A percentile compares a stretch with the other conserved stretches of the same genome.
phyloP scores from a whole-genome alignment of 2,797 vertebrate genomes.

The Ctenopoma kingsleyae region DNA sequence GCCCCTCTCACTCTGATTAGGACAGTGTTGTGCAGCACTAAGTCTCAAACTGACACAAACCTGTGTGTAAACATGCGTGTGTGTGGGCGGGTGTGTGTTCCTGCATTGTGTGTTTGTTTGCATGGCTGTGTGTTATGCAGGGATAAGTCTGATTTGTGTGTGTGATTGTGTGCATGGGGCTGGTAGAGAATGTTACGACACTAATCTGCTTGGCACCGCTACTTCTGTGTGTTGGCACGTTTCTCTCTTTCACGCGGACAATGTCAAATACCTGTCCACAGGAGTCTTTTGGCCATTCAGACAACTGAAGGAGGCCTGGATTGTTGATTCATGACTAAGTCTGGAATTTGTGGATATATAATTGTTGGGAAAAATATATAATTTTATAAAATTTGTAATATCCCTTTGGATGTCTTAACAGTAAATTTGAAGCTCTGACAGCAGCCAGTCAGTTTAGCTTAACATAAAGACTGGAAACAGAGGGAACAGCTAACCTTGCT shows the following conservation, averaged over 20 bases:
- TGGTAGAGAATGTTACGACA: slow-evolving; percentile 68
- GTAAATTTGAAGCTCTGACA: slow-evolving; percentile 1
- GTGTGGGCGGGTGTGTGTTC: slow-evolving; percentile 20
- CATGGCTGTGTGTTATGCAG: slow-evolving; percentile 25
- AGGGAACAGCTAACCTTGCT: neutral
- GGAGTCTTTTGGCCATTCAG: slow-evolving; percentile 57
- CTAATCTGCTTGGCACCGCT: slow-evolving; percentile 81
- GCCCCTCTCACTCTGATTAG: slow-evolving; percentile 76
- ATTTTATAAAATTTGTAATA: neutral
- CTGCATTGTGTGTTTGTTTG: slow-evolving; percentile 34
- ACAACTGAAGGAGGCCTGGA: slow-evolving; percentile 20
- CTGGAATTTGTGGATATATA: neutral
- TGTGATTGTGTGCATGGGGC: slow-evolving; percentile 25
- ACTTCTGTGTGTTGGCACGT: slow-evolving; percentile 75
- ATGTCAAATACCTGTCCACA: slow-evolving; percentile 81
- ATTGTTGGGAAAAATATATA: neutral
- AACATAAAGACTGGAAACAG: neutral
- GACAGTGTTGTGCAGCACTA: slow-evolving; percentile 53
- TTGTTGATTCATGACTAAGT: slow-evolving; percentile 33
- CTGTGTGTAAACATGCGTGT: slow-evolving; percentile 45
- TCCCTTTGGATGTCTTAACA: neutral
- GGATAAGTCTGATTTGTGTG: slow-evolving; percentile 35
- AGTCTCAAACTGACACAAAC: slow-evolving; percentile 66
- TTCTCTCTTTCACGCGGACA: slow-evolving; percentile 71
- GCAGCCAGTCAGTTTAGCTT: neutral